These are phyloP conservation scores for Murina feae DNA, from an alignment of 2,113 vertebrate species.

Conservation along the genomic window DNA sequence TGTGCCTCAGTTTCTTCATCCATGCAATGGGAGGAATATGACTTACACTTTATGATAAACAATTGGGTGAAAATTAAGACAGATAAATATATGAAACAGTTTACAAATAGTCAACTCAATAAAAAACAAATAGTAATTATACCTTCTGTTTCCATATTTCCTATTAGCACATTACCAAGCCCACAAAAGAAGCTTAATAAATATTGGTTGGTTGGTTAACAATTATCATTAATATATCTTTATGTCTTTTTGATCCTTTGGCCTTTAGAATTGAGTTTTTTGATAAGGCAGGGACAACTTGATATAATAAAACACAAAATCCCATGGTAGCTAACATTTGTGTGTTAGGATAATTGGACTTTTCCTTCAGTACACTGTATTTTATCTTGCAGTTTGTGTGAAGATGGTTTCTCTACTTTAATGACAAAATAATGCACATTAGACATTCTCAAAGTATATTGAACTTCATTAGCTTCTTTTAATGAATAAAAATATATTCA, in stretches of 20 bases:
- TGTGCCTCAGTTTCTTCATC: background rate
- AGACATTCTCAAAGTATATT: constrained; percentile 59
- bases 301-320: constrained; percentile 18
- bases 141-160: constrained; percentile 5
- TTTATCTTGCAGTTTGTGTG: constrained; percentile 35
- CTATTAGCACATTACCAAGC: background rate
- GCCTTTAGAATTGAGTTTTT: background rate
- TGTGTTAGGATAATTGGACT: constrained; percentile 34
- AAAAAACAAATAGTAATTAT: background rate
- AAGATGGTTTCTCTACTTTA: constrained; percentile 53
- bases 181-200: constrained; percentile 3
- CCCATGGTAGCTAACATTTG: constrained; percentile 19
- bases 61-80: constrained; percentile 3
- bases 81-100: constrained; percentile 6
- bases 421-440: constrained; percentile 26
- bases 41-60: background rate
- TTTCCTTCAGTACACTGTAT: constrained; percentile 23
- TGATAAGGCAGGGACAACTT: constrained; percentile 32
- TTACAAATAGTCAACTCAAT: background rate
- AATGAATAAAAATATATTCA: constrained; percentile 77
- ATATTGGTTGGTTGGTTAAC: background rate
- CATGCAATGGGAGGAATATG: background rate
- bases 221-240: constrained; percentile 3
- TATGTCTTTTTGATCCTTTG: constrained; percentile 5
- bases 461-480: constrained; percentile 60